Base-by-base conservation (phyloP, 1,140 invertebrate species). In the Nautilus pompilius region DNA sequence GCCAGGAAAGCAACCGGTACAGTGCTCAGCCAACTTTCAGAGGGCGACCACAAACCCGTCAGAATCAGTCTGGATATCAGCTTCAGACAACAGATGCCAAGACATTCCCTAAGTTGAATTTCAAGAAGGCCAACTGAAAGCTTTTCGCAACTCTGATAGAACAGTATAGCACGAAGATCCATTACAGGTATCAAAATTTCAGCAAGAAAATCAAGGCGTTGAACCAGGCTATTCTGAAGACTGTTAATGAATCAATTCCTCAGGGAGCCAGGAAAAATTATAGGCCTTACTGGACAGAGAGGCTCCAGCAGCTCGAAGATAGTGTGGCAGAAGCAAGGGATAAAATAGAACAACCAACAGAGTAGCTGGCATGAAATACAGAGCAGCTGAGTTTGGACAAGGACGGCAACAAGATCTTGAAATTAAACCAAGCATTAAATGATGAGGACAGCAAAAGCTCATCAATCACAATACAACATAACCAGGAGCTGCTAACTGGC, bases 171-270 rank as follows among this genome's bases (percentile, higher is more conserved):
- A 32, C 34, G n/a, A 58, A 22, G 22, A 33, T 58, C 32, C 33
- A 45, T 20, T 26, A 24, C 15, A 6, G 3, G 10, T 5, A 36
- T 17, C 33, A 58, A 41, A 45, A 51, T 34, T 22, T 61, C 3
- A 46, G 48, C 5, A 41, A 28, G 10, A 46, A 45, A 20, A 2
- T 36, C 36, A 41, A 48, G 4, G 24, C 30, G 15, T 32, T 63
- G 2, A 63, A 56, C 24, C 17, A 63, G 22, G 59, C 30, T 15
- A 30, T 61, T 32, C 29, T 63, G 4, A 49, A 46, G 32, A 36
- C 51, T 26, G 53, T 54, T 13, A 8, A 45, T 13, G 41, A 63
- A 29, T 22, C 61, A 13, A 63, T 63, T 20, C 53, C 61, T n/a
- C 0, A 3, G 48, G 51, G 53, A 15, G 30, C 24, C 32, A 63